These are phyloP conservation scores for Toxotes lorentzi DNA, from an alignment of 2,797 vertebrate species.

Conservation along the genomic window DNA sequence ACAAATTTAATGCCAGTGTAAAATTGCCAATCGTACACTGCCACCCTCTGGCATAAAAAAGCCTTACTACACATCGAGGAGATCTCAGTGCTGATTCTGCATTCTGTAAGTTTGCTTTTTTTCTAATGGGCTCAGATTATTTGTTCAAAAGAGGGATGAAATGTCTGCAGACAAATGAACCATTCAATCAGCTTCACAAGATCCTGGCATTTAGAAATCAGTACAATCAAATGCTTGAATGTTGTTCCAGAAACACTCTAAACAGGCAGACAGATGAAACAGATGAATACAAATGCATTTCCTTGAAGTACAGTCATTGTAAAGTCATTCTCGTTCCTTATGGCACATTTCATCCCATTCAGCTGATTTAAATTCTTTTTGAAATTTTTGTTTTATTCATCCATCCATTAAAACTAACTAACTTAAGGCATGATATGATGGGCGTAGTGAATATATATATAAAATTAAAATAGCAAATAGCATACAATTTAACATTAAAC, in stretches of 20 bases:
- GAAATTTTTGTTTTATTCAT: no score
- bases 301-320: background rate
- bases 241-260: background rate
- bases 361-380: background rate
- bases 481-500: background rate
- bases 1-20: background rate
- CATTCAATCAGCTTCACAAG: background rate
- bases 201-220: background rate
- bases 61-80: background rate
- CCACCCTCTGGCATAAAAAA: conserved; percentile 62
- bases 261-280: background rate
- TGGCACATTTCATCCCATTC: background rate
- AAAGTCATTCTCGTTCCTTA: background rate
- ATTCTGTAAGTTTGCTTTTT: background rate
- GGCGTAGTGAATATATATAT: no score
- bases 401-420: background rate
- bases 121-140: background rate
- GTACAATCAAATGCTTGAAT: background rate
- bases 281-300: background rate
- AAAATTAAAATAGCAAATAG: no score
- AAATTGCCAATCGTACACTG: conserved; percentile 55
- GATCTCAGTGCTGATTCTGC: background rate
- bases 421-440: background rate
- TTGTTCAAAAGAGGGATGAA: background rate
- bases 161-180: background rate